Percentiles rank a stretch among this genome's conserved stretches.
These are phyloP conservation scores for Catostomus latipinnis DNA, from an alignment of 2,797 vertebrate species.

Conservation along the genomic window DNA sequence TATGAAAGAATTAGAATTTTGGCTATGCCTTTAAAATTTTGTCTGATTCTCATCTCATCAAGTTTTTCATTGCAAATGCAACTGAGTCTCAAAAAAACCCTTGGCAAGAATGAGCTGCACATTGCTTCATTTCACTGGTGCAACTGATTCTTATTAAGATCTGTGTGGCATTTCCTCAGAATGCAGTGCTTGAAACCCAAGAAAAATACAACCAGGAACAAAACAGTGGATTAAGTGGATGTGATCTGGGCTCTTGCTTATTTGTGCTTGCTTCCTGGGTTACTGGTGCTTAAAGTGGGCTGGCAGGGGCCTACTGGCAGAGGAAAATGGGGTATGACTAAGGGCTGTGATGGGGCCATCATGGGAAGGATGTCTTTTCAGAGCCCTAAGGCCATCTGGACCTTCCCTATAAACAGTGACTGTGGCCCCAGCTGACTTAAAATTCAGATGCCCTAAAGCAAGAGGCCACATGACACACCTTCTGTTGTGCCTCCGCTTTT, in stretches of 20 bases:
- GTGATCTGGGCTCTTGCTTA: conserved; percentile 60
- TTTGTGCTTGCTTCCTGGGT: conserved; percentile 64
- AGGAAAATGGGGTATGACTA: conserved; percentile 51
- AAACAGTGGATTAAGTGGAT: conserved; percentile 54
- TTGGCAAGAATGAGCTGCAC: background rate
- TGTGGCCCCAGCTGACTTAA: background rate
- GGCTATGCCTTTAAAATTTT: background rate
- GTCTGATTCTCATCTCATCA: background rate
- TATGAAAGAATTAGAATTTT: background rate
- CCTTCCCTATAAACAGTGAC: conserved; percentile 28
- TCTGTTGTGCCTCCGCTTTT: background rate
- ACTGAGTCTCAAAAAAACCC: conserved; percentile 8
- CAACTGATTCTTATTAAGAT: conserved; percentile 46
- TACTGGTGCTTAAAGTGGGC: conserved; percentile 62
- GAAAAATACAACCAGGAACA: conserved; percentile 59
- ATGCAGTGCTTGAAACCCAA: conserved; percentile 49
- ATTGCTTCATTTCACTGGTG: conserved; percentile 33
- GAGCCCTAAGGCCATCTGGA: conserved; percentile 44
- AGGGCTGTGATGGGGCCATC: conserved; percentile 47
- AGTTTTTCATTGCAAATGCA: conserved; percentile 6
- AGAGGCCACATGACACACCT: conserved; percentile 4
- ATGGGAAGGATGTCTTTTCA: conserved; percentile 53
- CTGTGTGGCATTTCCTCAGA: conserved; percentile 58
- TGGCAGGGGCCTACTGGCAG: conserved; percentile 58
- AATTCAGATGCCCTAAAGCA: conserved; percentile 13